These are phyloP conservation scores for Stenotaenia linearis DNA, from an alignment of 2,888 invertebrate genomes.

Conservation along the genomic window DNA sequence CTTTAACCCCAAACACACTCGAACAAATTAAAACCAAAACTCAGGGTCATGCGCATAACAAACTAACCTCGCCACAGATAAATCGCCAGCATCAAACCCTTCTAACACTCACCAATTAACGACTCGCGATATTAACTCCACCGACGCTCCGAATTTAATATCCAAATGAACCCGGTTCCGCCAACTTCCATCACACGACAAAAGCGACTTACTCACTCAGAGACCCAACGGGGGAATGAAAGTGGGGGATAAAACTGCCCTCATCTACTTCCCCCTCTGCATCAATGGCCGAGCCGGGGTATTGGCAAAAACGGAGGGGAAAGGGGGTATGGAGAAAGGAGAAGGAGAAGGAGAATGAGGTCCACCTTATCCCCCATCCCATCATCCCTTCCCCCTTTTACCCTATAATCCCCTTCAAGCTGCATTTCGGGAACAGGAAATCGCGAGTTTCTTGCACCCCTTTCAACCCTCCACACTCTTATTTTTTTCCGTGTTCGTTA, in stretches of 20 bases:
- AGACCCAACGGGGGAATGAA: not conserved
- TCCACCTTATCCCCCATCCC: constrained; percentile 14
- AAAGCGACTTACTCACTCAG: not conserved
- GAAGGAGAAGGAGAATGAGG: not conserved
- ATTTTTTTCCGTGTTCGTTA: not conserved
- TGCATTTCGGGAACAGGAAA: constrained; percentile 20
- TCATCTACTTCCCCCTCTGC: not conserved
- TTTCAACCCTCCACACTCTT: not conserved
- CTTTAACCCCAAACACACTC: not conserved
- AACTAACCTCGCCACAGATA: not conserved
- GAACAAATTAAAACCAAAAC: not conserved
- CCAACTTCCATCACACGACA: constrained; percentile 1
- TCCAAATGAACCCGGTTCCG: not conserved
- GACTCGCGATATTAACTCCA: not conserved
- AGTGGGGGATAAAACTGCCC: constrained; percentile 6
- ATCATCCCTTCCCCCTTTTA: not conserved
- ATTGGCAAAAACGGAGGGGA: not conserved
- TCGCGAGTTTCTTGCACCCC: constrained; percentile 5
- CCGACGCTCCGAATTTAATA: not conserved
- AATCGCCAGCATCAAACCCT: not conserved
- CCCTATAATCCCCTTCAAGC: not conserved
- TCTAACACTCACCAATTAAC: not conserved
- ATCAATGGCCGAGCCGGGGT: constrained; percentile 19
- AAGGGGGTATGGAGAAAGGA: not conserved
- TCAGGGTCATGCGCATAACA: not conserved